These are phyloP conservation scores for Pachycephala philippinensis DNA, from an alignment of 2,113 vertebrate genomes.

Conservation along the genomic window DNA sequence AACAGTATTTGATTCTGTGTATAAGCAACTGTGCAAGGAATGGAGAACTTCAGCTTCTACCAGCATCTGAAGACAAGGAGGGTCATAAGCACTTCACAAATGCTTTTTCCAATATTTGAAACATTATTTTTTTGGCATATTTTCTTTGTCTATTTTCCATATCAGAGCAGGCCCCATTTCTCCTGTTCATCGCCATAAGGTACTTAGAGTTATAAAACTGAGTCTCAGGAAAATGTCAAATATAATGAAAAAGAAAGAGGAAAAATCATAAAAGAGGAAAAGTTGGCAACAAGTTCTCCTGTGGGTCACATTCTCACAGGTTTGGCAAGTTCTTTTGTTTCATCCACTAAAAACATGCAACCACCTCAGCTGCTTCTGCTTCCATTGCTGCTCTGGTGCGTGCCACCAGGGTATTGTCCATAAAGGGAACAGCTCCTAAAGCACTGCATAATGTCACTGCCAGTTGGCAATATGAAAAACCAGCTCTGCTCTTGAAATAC, in stretches of 20 bases:
- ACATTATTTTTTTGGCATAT: not conserved
- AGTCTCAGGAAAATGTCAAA: slow-evolving; percentile 15
- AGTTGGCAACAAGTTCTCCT: slow-evolving; percentile 5
- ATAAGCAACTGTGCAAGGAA: not conserved
- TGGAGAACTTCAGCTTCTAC: not conserved
- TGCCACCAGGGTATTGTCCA: not conserved
- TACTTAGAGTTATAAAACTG: not conserved
- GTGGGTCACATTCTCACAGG: not conserved
- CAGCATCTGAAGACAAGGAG: not conserved
- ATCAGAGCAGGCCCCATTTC: not conserved
- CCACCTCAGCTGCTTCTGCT: not conserved
- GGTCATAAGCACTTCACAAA: not conserved
- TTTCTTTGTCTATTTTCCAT: not conserved
- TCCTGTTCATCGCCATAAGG: not conserved
- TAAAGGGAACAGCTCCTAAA: not conserved
- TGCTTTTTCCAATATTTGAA: not conserved
- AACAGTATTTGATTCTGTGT: not conserved
- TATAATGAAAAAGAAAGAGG: slow-evolving; percentile 13
- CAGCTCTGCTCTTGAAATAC: not conserved
- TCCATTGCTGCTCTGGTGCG: not conserved
- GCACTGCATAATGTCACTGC: not conserved
- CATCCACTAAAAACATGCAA: not conserved
- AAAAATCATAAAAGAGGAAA: slow-evolving; percentile 1
- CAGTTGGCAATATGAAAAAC: not conserved
- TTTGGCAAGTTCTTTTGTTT: slow-evolving; percentile 10